Evolutionary conservation across 2,113 vertebrate genomes (phyloP), one percentile per base, ranked within the genome.

Genomic region (Mus spicilegus): DNA sequence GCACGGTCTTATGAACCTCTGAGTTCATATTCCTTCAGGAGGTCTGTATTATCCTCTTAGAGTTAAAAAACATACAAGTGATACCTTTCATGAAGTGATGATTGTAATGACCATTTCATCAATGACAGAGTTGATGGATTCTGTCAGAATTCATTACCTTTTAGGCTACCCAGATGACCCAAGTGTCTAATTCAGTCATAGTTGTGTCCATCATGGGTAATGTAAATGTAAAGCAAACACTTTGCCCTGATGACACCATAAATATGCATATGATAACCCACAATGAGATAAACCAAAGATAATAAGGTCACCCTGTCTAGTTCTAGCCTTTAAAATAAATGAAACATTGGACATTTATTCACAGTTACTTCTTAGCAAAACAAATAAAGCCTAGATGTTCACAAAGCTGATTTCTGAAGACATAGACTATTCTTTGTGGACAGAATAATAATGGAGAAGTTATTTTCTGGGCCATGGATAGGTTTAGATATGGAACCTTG

Each of bases 331-430:
- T 84, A 56, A 92, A 94, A 88, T 93, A 75, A 93, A 85, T 22
- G 13, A 94, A 80, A 19, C 16, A 54, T 73, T 88, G 81, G 67
- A 4, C 5, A 70, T 76, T 87, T 95, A 42, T 67, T 96, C 33
- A 75, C 39, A 91, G 67, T 76, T 30, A 92, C 7, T 94, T 39
- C 54, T 12, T 82, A 42, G 36, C 17, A 95, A 92, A 78, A 75
- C 72, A 39, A 89, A 3, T 14, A 42, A 75, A 73, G 69, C 20
- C 28, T 7, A 77, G 67, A 78, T 63, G 73, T 93, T 67, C 33
- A 12, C 61, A 87, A 89, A 77, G 13, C 46, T 96, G 16, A 76
- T 93, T 94, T 96, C 77, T 84, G 87, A 95, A 78, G 65, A 54
- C 39, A 70, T 22, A 16, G 69, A 82, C 39, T 14, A 56, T 87